Conservation (phyloP, 2,797 vertebrate species). For the Serranus cabrilla region DNA sequence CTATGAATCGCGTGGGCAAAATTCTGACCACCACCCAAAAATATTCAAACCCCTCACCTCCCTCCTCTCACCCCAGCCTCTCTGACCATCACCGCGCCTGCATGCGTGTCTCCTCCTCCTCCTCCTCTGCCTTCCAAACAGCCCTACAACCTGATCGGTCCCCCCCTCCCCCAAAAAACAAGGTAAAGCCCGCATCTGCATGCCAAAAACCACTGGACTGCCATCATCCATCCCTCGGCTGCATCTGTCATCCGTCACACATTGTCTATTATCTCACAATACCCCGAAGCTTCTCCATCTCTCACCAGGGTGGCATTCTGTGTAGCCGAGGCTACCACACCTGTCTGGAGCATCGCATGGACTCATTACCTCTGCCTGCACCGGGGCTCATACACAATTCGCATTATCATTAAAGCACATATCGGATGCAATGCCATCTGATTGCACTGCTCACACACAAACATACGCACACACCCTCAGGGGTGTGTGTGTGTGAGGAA, state of each 20-base stretch:
- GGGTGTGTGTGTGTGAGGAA: conserved; percentile 25
- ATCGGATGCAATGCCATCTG: background rate
- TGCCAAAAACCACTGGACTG: conserved; percentile 38
- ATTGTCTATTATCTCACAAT: background rate
- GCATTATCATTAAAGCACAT: background rate
- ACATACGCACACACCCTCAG: background rate
- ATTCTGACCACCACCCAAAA: background rate
- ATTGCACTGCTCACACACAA: background rate
- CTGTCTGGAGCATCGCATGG: conserved; percentile 63
- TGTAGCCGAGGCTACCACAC: conserved; percentile 58
- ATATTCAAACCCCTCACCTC: conserved; percentile 13
- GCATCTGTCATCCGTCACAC: conserved; percentile 41
- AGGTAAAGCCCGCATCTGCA: conserved; percentile 73
- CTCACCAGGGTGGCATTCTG: background rate
- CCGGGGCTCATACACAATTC: background rate
- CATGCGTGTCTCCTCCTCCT: conserved; percentile 44
- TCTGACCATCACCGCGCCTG: conserved; percentile 53
- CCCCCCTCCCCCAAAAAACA: conserved; percentile 19
- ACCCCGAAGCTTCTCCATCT: conserved; percentile 35
- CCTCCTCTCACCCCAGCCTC: conserved; percentile 41
- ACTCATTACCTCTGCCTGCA: conserved; percentile 18
- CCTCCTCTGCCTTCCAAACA: conserved; percentile 7
- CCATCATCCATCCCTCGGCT: conserved; percentile 40
- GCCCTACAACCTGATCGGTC: conserved; percentile 53
- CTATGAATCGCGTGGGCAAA: too few relatives aligned